phyloP scores from a whole-genome alignment of 35 echinoderm and acorn worm genomes.

The Amphiura filiformis region DNA sequence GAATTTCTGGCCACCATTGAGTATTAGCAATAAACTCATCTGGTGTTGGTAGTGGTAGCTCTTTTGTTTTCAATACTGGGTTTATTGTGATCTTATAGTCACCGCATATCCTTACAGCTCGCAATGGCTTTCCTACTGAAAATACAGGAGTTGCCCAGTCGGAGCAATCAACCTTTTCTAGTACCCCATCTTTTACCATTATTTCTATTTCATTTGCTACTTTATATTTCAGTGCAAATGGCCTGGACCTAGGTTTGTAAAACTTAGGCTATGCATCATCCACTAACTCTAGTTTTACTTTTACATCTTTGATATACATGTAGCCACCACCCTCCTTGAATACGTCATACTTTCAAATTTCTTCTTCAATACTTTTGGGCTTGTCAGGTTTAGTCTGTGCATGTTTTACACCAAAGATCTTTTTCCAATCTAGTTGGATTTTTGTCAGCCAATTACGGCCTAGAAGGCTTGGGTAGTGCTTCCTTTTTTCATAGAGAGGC shows the following conservation, averaged over 20 bases:
- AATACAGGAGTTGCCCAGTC: slow-evolving; percentile 52
- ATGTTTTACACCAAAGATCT: background rate
- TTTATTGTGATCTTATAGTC: slow-evolving; percentile 76
- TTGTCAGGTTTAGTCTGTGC: background rate
- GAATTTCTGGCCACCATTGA: slow-evolving; percentile 44
- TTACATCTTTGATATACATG: background rate
- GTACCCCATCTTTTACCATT: slow-evolving; percentile 35
- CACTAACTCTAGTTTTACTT: background rate
- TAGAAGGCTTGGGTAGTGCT: background rate
- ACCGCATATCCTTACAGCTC: slow-evolving; percentile 29
- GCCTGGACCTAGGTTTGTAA: slow-evolving; percentile 40
- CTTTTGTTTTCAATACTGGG: slow-evolving; percentile 34
- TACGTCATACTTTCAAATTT: background rate
- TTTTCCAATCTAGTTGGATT: background rate
- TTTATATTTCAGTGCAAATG: slow-evolving; percentile 50
- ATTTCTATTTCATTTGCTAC: slow-evolving; percentile 22
- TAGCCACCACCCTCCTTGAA: background rate
- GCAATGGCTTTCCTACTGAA: slow-evolving; percentile 34
- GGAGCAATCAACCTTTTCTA: slow-evolving; percentile 41
- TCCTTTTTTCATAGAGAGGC: background rate
- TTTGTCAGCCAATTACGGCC: background rate
- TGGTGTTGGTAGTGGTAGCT: slow-evolving; percentile 55
- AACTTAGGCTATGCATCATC: slow-evolving; percentile 13
- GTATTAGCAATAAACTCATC: slow-evolving; percentile 50
- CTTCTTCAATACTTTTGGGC: background rate